Base-by-base conservation (phyloP, 2,797 vertebrate species). In the Emys orbicularis region DNA sequence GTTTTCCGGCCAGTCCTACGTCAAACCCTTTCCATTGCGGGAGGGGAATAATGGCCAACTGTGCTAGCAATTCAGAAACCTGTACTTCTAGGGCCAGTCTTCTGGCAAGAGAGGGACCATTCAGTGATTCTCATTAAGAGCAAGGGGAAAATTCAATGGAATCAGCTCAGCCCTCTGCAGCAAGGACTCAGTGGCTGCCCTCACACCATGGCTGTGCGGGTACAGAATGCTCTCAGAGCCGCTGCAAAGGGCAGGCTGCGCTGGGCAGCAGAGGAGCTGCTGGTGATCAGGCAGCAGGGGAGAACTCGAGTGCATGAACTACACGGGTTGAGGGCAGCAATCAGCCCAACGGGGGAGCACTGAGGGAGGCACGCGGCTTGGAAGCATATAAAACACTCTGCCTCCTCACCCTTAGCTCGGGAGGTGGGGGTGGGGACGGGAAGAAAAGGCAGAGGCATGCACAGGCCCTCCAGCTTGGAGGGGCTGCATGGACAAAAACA, bases 401-500 rank as follows among this genome's bases (percentile, higher is more conserved):
- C 13, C 53, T 61, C 9, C 12, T 65, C 16, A n/a, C 18, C 3
- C 34, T 18, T 37, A 21, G 61, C 61, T n/a, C 2, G 18, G 15
- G 34, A 61, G 59, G 31, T 8, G 61, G 25, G 41, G 65, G 74
- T 68, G 61, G 76, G 44, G 54, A 84, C 25, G 25, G n/a, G 52
- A 41, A 80, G 56, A 52, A 54, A 68, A 90, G 47, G 47, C 16
- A 37, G 80, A 89, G 21, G 79, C 15, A n/a, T 34, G 61, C 34
- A 34, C 15, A 7, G 31, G 74, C 47, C 72, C 52, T 93, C 52
- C 87, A 90, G 84, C 83, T 56, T n/a, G 68, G 83, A 81, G 68
- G 34, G 80, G 74, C 87, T 79, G 65, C 47, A 37, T 91, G 61
- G 25, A 88, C 44, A 50, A 80, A 50, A 7, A 61, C 29, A n/a